phyloP scores from a whole-genome alignment of 2,888 invertebrate genomes.

The Aporophyla lueneburgensis region DNA sequence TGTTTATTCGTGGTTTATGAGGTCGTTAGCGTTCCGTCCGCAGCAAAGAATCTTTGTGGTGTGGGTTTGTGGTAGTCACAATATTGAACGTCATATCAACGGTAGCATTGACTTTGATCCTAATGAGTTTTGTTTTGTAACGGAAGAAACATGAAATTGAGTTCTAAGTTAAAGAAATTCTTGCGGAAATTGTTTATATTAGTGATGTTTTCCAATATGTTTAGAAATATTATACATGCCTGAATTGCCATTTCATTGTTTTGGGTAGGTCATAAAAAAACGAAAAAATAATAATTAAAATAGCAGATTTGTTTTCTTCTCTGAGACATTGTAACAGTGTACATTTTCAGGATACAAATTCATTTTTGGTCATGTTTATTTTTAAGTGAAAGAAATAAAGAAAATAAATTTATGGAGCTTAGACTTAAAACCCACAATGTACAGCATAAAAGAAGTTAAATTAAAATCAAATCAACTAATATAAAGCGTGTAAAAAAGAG shows the following conservation, averaged over 20 bases:
- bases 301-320: not conserved
- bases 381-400: no score
- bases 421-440: no score
- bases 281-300: not conserved
- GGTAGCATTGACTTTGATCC: constrained; percentile 31
- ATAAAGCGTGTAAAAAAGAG: no score
- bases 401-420: no score
- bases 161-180: not conserved
- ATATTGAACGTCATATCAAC: constrained; percentile 9
- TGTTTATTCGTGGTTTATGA: constrained; percentile 47
- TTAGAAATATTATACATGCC: no score
- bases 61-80: constrained; percentile 11
- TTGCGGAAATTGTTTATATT: not conserved
- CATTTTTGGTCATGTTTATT: not conserved
- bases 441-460: no score
- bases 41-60: constrained; percentile 38
- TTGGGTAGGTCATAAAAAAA: not conserved
- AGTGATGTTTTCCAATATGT: not conserved
- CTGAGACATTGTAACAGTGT: no score
- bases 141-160: constrained; percentile 10
- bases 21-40: constrained; percentile 29
- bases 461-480: no score
- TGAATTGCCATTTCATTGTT: no score
- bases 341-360: not conserved
- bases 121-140: constrained; percentile 9